These are phyloP conservation scores for Chlorospingus semifuscus DNA, from an alignment of 2,797 vertebrate species.

Conservation along the genomic window DNA sequence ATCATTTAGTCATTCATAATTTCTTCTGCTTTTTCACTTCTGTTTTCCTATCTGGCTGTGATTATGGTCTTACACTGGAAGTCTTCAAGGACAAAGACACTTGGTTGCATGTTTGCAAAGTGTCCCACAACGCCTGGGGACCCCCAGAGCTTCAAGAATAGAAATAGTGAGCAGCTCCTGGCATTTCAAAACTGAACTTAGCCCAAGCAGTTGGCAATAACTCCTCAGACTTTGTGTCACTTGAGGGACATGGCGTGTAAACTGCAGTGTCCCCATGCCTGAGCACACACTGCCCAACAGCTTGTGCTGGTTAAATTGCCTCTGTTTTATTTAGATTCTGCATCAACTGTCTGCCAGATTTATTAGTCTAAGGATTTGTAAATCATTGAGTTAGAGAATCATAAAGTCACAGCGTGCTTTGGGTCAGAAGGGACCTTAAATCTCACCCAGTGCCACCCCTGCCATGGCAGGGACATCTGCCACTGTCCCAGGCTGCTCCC, in stretches of 20 bases:
- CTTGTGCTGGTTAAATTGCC: constrained; percentile 27
- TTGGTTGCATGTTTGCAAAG: neutral
- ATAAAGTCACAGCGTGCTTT: neutral
- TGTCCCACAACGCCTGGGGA: neutral
- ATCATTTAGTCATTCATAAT: neutral
- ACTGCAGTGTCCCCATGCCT: neutral
- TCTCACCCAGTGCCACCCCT: fast-evolving
- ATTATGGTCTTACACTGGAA: neutral
- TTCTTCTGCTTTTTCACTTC: neutral
- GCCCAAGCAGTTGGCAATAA: neutral
- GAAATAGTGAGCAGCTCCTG: neutral
- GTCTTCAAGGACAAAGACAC: neutral
- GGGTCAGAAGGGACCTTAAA: neutral
- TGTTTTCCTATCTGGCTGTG: neutral
- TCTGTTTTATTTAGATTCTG: neutral
- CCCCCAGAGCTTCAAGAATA: neutral
- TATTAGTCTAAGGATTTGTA: neutral
- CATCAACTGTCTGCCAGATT: neutral
- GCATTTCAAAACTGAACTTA: neutral
- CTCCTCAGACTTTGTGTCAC: neutral
- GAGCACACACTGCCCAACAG: neutral
- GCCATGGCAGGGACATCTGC: neutral
- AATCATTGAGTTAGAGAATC: neutral
- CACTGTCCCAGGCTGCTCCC: neutral
- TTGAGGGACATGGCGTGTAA: neutral